Conservation (phyloP, 2,113 vertebrate genomes). For the Beaufortia kweichowensis region DNA sequence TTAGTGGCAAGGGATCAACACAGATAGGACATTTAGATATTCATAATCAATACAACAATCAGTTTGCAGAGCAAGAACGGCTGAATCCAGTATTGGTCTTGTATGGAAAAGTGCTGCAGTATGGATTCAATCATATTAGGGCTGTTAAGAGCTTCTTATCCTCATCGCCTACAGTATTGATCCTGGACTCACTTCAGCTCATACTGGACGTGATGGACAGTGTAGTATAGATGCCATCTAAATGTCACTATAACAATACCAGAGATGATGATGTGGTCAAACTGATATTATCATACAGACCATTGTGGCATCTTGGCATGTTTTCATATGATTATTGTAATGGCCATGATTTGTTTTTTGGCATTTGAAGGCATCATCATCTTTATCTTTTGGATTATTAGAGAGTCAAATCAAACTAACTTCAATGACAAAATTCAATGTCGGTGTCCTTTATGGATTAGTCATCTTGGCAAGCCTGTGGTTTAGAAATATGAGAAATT, state of each 20-base stretch:
- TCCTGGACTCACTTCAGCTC: slow-evolving; percentile 13
- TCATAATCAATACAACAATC: slow-evolving; percentile 44
- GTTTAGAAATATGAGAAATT: too few relatives aligned
- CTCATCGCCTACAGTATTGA: slow-evolving; percentile 39
- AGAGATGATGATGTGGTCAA: not conserved
- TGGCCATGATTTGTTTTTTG: not conserved
- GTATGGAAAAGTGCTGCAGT: slow-evolving; percentile 37
- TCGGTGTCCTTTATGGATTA: too few relatives aligned
- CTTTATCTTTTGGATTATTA: too few relatives aligned
- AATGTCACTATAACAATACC: slow-evolving; percentile 10
- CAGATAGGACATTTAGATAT: slow-evolving; percentile 37
- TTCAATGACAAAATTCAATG: too few relatives aligned
- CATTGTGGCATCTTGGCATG: not conserved
- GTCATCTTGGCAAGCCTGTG: too few relatives aligned
- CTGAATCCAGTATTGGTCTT: slow-evolving; percentile 30
- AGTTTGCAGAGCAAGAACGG: slow-evolving; percentile 37
- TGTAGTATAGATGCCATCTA: not conserved
- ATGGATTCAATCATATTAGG: slow-evolving; percentile 45
- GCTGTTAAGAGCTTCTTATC: slow-evolving; percentile 41
- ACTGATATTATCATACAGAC: not conserved
- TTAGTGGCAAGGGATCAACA: slow-evolving; percentile 8
- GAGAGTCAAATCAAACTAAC: too few relatives aligned
- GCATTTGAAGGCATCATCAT: too few relatives aligned
- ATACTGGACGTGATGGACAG: slow-evolving; percentile 24
- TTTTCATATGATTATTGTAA: not conserved